Evolutionary conservation across 64 coral and sea anemone species (phyloP), one percentile per base, ranked within the genome.

Genomic region (Acropora yongei): DNA sequence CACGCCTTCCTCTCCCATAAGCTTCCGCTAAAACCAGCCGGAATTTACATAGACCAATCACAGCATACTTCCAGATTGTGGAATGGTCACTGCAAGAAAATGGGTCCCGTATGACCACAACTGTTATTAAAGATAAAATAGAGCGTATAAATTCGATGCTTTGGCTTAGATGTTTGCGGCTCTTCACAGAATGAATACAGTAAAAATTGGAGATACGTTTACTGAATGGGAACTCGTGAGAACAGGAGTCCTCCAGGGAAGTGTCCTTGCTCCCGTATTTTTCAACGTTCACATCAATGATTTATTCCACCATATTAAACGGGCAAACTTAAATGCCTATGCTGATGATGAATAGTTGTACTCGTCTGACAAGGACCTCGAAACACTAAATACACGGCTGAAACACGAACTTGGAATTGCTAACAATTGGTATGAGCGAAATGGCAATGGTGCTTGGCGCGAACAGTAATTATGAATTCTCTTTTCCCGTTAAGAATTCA

Each of bases 401-500:
- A 2, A 61, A 61, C 58, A 63, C 58, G 58, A 63, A 63, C 58
- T 63, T 63, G 58, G 1, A 63, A 63, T 63, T 63, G 58, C 58
- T 63, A 63, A 63, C 58, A 63, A 13, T 63, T 63, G 58, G 2
- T 63, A 63, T 3, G 58, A 63, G 58, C 58, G 12, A 63, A 63
- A 63, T 63, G 58, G 58, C 58, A 63, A 11, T 11, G 58, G 58
- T 63, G 58, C 7, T 63, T 63, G 58, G 58, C 58, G 58, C 58
- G 58, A 63, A 63, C 58, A 63, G 58, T 63, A 63, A 13, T 63
- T 63, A 72, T 20, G 68, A 72, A 72, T 72, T 72, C 68, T 72
- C 68, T 72, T 72, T 72, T 40, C 18, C 68, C 18, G 30, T 72
- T 30, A 72, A 72, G 17, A 72, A 72, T 72, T 72, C 68, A 72